These are phyloP conservation scores for Pavo muticus DNA, from an alignment of 2,113 vertebrate species.

Conservation along the genomic window DNA sequence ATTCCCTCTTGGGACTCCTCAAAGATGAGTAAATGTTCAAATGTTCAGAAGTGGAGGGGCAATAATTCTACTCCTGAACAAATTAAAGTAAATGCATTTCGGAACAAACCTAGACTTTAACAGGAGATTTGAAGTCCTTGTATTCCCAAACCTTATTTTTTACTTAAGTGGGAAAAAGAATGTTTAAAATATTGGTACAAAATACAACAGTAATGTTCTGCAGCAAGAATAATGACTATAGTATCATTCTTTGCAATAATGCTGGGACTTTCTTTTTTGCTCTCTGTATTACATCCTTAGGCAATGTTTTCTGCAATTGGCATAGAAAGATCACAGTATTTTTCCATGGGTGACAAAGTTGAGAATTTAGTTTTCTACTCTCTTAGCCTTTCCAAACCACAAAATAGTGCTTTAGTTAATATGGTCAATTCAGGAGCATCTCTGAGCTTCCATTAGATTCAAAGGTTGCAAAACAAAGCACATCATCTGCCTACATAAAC, in stretches of 20 bases:
- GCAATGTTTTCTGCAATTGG: conserved; percentile 25
- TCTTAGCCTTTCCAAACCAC: not conserved
- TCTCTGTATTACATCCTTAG: not conserved
- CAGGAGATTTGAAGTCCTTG: not conserved
- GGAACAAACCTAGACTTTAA: not conserved
- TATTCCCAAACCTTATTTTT: not conserved
- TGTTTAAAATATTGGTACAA: not conserved
- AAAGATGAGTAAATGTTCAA: not conserved
- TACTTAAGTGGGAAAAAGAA: not conserved
- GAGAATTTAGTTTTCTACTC: not conserved
- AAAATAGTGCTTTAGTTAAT: not conserved
- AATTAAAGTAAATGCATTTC: not conserved
- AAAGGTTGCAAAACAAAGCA: not conserved
- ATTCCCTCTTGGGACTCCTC: not conserved
- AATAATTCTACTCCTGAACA: not conserved
- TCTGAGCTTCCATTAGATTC: not conserved
- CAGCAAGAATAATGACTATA: not conserved
- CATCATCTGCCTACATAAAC: not conserved
- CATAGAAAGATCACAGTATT: not conserved
- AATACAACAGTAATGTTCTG: not conserved
- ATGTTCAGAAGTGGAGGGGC: accelerated
- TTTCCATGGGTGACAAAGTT: not conserved
- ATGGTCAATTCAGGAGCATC: not conserved
- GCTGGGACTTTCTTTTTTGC: not conserved
- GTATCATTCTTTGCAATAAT: not conserved